Evolutionary conservation across 2,797 vertebrate genomes (phyloP), one percentile per base, ranked within the genome.

Genomic region (Meriones psammophilus): DNA sequence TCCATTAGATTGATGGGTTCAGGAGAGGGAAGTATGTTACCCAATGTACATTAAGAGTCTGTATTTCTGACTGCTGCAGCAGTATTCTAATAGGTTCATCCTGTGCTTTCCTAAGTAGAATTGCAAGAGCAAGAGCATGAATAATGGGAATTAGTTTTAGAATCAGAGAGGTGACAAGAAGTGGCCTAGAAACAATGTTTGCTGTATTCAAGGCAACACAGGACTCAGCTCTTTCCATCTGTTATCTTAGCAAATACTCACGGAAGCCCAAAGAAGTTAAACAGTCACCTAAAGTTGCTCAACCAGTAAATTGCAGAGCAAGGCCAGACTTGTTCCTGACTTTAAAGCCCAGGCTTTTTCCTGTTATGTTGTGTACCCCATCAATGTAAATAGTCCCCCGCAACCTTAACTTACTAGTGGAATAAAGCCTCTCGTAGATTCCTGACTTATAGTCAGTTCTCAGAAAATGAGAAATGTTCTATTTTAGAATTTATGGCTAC

Each of bases 211-310:
- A 88, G 66, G 78, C 54, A 94, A n/a, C 60, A 85, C 10, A 87
- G 18, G 93, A 80, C 39, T 92, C 18, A 69, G 62, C 58, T 54
- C 22, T 94, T 89, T 74, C 50, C 36, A 71, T 89, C 50, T 89
- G 0, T 96, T 96, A 50, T 85, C 78, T 95, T 76, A 93, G 22
- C 64, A 92, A 96, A 86, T 95, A 80, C 39, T 96, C 56, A 89
- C 7, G 66, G 69, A 95, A 95, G 88, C 54, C 64, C 54, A 62
- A 60, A 92, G 89, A 89, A 79, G 56, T 94, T 95, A 85, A 95
- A 76, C 33, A 74, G 56, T 92, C 68, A 92, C 64, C 88, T 14
- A 22, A 81, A 73, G 66, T 88, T 96, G 60, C 78, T 93, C 79
- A 87, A 39, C 24, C 88, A 92, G 36, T 86, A 94, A 95, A 92